Percentiles rank a stretch among this genome's conserved stretches.
Conservation (phyloP, 2,888 invertebrate species). For the Cerceris ruficornis region DNA sequence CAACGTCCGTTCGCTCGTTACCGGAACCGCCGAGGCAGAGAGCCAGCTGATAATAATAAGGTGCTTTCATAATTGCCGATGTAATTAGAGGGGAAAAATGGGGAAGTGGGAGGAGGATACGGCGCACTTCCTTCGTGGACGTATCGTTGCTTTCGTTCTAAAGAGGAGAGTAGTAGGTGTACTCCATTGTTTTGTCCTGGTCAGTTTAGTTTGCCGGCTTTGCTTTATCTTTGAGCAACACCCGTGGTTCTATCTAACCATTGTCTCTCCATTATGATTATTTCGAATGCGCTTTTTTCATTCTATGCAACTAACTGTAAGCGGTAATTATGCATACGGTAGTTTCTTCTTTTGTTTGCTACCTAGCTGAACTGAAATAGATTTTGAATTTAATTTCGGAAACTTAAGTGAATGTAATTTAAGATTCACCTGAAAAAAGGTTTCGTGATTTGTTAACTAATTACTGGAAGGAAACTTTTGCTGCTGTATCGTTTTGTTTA, state of each 20-base stretch:
- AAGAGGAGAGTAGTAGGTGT: background rate
- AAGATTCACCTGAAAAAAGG: too few relatives aligned
- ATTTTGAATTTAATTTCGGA: too few relatives aligned
- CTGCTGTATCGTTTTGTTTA: too few relatives aligned
- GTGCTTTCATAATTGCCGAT: constrained; percentile 65
- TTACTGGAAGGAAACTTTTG: too few relatives aligned
- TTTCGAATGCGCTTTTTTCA: too few relatives aligned
- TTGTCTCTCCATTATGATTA: too few relatives aligned
- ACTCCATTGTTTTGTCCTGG: background rate
- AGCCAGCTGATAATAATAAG: constrained; percentile 60
- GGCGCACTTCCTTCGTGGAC: constrained; percentile 39
- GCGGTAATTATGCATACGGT: too few relatives aligned
- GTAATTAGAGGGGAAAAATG: constrained; percentile 70
- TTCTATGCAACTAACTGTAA: too few relatives aligned
- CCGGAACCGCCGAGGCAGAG: constrained; percentile 52
- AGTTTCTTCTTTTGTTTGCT: too few relatives aligned
- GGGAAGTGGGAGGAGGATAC: constrained; percentile 30
- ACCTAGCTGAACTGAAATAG: too few relatives aligned
- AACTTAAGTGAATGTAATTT: too few relatives aligned
- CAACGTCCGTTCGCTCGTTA: constrained; percentile 61
- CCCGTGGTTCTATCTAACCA: background rate
- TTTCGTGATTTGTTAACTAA: too few relatives aligned
- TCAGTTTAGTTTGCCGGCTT: background rate
- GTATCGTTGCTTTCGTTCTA: constrained; percentile 16
- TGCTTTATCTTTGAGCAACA: background rate